Evolutionary conservation across 2,113 vertebrate species (phyloP).

Genomic region (Mohoua ochrocephala): DNA sequence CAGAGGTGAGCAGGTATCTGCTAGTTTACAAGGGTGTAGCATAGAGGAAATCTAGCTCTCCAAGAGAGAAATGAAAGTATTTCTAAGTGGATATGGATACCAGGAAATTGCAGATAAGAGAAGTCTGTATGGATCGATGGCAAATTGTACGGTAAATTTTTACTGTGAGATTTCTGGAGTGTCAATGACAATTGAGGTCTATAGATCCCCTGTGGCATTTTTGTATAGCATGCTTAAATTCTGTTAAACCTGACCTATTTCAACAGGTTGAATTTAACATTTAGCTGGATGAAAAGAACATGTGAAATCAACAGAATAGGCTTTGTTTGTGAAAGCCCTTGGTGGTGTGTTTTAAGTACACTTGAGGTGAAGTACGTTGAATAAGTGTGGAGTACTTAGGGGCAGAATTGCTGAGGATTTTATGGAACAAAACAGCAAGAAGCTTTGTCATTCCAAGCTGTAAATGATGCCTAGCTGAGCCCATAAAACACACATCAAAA

Average conservation of each 20-base stretch:
- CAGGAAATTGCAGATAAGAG: neutral
- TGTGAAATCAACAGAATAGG: neutral
- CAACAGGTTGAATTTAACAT: slow-evolving; percentile 25
- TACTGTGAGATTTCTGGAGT: slow-evolving; percentile 6
- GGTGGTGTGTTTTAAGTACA: neutral
- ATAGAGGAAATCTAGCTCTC: neutral
- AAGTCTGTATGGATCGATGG: neutral
- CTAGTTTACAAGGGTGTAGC: neutral
- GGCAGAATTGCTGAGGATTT: slow-evolving; percentile 28
- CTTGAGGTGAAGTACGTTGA: neutral
- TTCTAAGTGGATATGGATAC: neutral
- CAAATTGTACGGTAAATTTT: slow-evolving; percentile 44
- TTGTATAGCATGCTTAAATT: neutral
- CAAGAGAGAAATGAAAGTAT: neutral
- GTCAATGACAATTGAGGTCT: neutral
- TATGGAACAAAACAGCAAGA: slow-evolving; percentile 57
- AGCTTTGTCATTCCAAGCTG: slow-evolving; percentile 56
- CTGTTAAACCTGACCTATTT: slow-evolving; percentile 22
- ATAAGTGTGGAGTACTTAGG: neutral
- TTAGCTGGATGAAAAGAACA: slow-evolving; percentile 10
- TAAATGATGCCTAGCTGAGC: slow-evolving; percentile 52
- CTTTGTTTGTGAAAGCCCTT: neutral
- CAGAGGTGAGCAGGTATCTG: neutral
- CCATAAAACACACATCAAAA: slow-evolving; percentile 64
- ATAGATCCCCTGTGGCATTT: neutral